Percentiles rank a stretch among this genome's conserved stretches.
phyloP scores from a whole-genome alignment of 2,113 vertebrate genomes.

The Catharus fuscescens region DNA sequence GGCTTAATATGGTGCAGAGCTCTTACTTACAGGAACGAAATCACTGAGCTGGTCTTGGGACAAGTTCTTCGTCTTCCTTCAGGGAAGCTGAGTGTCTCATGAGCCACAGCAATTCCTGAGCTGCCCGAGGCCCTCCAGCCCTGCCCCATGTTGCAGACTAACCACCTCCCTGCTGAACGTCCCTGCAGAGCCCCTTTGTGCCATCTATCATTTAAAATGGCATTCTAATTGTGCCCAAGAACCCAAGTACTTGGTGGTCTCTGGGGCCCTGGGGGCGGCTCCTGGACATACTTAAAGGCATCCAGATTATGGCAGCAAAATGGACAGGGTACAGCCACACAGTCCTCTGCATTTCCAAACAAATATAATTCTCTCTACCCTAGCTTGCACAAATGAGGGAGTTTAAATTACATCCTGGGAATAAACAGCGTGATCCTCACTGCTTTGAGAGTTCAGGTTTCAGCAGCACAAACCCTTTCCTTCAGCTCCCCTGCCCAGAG shows the following conservation, averaged over 20 bases:
- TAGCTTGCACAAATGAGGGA: not conserved
- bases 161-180: not conserved
- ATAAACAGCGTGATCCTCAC: not conserved
- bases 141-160: not conserved
- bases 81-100: accelerated
- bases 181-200: not conserved
- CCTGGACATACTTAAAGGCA: too few relatives aligned
- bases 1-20: not conserved
- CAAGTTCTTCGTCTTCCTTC: not conserved
- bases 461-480: not conserved
- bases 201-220: accelerated
- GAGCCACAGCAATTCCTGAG: not conserved
- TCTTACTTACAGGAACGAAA: not conserved
- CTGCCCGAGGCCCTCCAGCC: not conserved
- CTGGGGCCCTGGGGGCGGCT: accelerated
- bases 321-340: not conserved
- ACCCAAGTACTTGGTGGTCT: not conserved
- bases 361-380: not conserved
- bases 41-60: not conserved
- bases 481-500: not conserved
- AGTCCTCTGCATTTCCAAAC: not conserved
- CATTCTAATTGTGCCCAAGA: not conserved
- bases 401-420: not conserved
- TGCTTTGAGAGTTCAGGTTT: not conserved
- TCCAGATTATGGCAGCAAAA: not conserved